Percentiles rank a stretch among this genome's conserved stretches.
These are phyloP conservation scores for Turnix velox DNA, from an alignment of 2,113 vertebrate genomes.

Conservation along the genomic window DNA sequence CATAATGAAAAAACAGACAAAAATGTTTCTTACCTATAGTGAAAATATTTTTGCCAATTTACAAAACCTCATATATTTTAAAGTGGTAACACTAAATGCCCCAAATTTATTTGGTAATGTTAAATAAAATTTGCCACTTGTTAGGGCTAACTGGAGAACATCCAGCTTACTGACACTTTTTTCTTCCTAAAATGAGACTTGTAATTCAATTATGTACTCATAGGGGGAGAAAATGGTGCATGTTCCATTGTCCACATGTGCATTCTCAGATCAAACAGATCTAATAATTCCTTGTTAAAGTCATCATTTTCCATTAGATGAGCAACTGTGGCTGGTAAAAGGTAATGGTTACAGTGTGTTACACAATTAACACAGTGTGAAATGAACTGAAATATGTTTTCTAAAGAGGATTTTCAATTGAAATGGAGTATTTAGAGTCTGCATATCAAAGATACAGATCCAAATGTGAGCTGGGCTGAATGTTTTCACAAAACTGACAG, in stretches of 20 bases:
- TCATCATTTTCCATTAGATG: constrained; percentile 75
- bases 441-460: background rate
- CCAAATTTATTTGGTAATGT: background rate
- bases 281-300: constrained; percentile 76
- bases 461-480: background rate
- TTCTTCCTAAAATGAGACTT: constrained; percentile 49
- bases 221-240: constrained; percentile 51
- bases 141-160: background rate
- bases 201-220: constrained; percentile 68
- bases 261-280: constrained; percentile 70
- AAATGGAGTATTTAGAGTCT: constrained; percentile 19
- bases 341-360: constrained; percentile 74
- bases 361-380: constrained; percentile 76
- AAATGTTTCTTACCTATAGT: background rate
- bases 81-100: background rate
- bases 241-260: constrained; percentile 67
- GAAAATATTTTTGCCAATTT: background rate
- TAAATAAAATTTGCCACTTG: background rate
- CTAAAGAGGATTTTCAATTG: constrained; percentile 56
- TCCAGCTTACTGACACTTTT: background rate
- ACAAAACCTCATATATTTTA: background rate
- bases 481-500: background rate
- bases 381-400: constrained; percentile 73
- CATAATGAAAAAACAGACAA: background rate
- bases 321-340: constrained; percentile 72